Conservation (phyloP, 2,113 vertebrate species). For the Halcyon malimbica region DNA sequence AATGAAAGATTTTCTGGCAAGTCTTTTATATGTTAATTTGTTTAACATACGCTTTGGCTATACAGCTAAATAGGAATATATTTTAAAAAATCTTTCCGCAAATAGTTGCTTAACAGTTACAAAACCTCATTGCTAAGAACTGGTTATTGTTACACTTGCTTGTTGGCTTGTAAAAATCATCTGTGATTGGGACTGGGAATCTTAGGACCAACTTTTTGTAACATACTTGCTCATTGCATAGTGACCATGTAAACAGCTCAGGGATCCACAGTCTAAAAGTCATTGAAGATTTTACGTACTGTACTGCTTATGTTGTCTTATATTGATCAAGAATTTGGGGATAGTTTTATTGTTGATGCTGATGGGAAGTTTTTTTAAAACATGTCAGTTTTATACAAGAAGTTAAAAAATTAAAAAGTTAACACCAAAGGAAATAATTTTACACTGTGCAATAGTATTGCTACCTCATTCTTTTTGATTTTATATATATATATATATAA, state of each 20-base stretch:
- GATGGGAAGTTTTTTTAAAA: not conserved
- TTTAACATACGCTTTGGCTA: constrained; percentile 80
- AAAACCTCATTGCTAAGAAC: constrained; percentile 71
- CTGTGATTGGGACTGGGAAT: constrained; percentile 37
- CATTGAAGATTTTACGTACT: constrained; percentile 17
- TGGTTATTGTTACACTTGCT: constrained; percentile 50
- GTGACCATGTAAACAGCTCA: constrained; percentile 74
- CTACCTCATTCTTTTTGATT: constrained; percentile 43
- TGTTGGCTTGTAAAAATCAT: constrained; percentile 64
- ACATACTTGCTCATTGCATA: constrained; percentile 77
- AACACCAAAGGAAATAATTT: constrained; percentile 54
- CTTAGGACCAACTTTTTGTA: constrained; percentile 47
- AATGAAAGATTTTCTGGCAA: constrained; percentile 78
- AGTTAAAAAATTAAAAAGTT: constrained; percentile 39
- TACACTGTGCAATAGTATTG: constrained; percentile 53
- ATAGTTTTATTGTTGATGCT: constrained; percentile 45
- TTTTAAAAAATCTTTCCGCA: constrained; percentile 73
- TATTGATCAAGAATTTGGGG: not conserved
- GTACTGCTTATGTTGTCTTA: not conserved
- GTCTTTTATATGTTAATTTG: constrained; percentile 78
- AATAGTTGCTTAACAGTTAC: constrained; percentile 71
- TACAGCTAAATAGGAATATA: constrained; percentile 77
- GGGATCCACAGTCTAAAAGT: constrained; percentile 52
- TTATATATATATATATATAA: constrained; percentile 29
- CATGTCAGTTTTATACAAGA: constrained; percentile 28